A percentile compares a stretch with the other conserved stretches of the same genome.
Conservation (phyloP, 2,797 vertebrate genomes). For the Bufotes viridis region DNA sequence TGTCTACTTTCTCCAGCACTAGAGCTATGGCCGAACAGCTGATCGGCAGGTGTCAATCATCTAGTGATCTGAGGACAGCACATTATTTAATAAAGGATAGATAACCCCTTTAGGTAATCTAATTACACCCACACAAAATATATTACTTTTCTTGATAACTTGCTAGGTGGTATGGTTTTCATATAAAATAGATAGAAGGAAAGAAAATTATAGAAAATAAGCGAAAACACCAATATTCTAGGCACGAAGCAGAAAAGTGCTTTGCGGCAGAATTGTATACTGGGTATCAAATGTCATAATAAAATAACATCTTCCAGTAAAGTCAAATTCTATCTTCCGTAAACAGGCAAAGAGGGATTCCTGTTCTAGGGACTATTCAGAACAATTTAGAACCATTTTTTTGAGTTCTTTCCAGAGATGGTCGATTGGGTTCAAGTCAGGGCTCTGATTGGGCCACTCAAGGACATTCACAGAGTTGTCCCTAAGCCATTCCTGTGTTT, state of each 20-base stretch:
- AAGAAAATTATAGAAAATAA: background rate
- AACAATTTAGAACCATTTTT: too few relatives aligned
- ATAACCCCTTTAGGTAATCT: background rate
- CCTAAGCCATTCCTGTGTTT: too few relatives aligned
- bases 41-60: too few relatives aligned
- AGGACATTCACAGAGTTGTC: too few relatives aligned
- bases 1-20: too few relatives aligned
- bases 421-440: too few relatives aligned
- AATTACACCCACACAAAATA: conserved; percentile 18
- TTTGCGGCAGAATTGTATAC: background rate
- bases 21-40: too few relatives aligned
- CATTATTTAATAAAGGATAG: too few relatives aligned
- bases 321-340: too few relatives aligned
- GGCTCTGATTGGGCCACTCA: too few relatives aligned
- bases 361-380: background rate
- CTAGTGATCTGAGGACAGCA: too few relatives aligned
- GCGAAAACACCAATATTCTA: background rate
- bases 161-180: background rate
- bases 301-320: background rate
- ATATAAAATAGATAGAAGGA: background rate
- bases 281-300: background rate
- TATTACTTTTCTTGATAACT: background rate
- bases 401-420: too few relatives aligned
- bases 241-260: background rate
- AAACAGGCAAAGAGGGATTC: background rate